Conservation (phyloP, 1,140 invertebrate genomes). For the Himalopsyche phryganea region DNA sequence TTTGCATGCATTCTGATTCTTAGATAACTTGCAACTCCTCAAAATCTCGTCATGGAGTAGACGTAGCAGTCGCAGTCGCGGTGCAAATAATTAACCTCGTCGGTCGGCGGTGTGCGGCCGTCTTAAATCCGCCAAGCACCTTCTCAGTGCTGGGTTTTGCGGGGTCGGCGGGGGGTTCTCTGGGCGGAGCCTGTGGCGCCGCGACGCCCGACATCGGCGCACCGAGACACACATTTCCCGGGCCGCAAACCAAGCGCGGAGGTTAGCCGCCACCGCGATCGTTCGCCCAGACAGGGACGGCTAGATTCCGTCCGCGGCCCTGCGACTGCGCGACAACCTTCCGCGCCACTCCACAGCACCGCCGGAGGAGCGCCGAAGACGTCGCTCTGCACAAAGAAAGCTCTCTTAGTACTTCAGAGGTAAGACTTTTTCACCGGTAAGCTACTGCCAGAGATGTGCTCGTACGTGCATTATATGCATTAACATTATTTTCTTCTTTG, state of each 20-base stretch:
- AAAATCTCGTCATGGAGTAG: no score
- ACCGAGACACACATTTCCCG: conserved; percentile 35
- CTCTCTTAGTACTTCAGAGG: neutral
- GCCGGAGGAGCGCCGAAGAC: neutral
- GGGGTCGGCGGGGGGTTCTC: neutral
- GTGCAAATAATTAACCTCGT: conserved; percentile 11
- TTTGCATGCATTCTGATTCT: no score
- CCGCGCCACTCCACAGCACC: conserved; percentile 3
- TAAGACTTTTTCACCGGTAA: no score
- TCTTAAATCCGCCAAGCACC: conserved; percentile 8
- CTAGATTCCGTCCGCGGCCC: neutral
- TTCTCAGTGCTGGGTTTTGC: neutral
- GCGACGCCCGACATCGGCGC: conserved; percentile 31
- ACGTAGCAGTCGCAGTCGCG: neutral
- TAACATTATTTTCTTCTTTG: no score
- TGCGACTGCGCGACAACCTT: neutral
- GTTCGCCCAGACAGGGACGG: conserved; percentile 10
- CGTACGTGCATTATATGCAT: no score
- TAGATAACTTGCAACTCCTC: no score
- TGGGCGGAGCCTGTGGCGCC: conserved; percentile 16
- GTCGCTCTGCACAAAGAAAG: neutral
- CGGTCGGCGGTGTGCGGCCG: conserved; percentile 18
- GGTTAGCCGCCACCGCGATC: conserved; percentile 32
- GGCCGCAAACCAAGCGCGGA: conserved; percentile 33
- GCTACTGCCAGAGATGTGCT: no score